Evolutionary conservation across 1,140 invertebrate genomes (phyloP).

Genomic region (Lordiphosa collinella): DNA sequence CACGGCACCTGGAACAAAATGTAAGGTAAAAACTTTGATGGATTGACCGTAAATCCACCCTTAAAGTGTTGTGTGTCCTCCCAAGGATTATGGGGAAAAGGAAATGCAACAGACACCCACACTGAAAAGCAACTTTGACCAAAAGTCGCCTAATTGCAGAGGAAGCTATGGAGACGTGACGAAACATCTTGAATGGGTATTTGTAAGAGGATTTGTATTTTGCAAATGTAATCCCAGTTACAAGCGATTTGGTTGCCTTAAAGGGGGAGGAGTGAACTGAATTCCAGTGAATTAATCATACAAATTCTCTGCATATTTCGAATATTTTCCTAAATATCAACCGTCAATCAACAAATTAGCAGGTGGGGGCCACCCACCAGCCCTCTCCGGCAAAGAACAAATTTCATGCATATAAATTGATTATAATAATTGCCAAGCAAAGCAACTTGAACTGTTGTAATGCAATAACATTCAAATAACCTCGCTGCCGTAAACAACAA

Average conservation of each 20-base stretch:
- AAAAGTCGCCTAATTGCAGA: slow-evolving; percentile 41
- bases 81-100: slow-evolving; percentile 22
- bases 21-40: slow-evolving; percentile 34
- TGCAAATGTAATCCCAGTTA: slow-evolving; percentile 11
- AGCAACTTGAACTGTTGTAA: background rate
- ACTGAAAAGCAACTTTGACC: slow-evolving; percentile 19
- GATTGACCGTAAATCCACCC: slow-evolving; percentile 27
- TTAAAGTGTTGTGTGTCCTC: slow-evolving; percentile 1
- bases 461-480: background rate
- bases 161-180: slow-evolving; percentile 58
- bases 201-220: slow-evolving; percentile 32
- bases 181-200: slow-evolving; percentile 25
- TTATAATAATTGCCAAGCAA: slow-evolving; percentile 19
- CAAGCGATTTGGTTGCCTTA: slow-evolving; percentile 1
- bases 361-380: slow-evolving; percentile 32
- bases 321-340: slow-evolving; percentile 2
- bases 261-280: background rate
- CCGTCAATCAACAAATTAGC: slow-evolving; percentile 35
- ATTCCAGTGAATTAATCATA: slow-evolving; percentile 7
- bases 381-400: background rate
- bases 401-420: slow-evolving; percentile 43
- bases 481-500: slow-evolving; percentile 10
- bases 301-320: background rate
- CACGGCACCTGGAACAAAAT: slow-evolving; percentile 44
- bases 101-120: slow-evolving; percentile 40